Percentiles rank a stretch among this genome's conserved stretches.
phyloP scores from a whole-genome alignment of 2,797 vertebrate species.

The Etheostoma nigrum region DNA sequence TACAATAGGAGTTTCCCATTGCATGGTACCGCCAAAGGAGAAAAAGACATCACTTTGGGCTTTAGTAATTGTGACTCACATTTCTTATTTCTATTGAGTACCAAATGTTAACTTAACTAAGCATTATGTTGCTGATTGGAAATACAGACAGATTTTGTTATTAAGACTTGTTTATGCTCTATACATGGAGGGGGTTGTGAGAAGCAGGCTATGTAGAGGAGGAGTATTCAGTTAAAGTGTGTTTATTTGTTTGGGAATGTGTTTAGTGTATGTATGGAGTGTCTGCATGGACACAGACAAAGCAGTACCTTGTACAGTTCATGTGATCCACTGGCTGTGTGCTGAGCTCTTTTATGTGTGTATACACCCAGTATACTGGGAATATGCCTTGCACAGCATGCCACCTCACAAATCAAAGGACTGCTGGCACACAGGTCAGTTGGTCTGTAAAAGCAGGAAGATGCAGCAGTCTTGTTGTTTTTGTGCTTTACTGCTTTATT shows the following conservation, averaged over 20 bases:
- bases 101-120: no score
- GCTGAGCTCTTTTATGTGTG: conserved; percentile 68
- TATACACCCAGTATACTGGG: conserved; percentile 59
- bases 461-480: conserved; percentile 25
- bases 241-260: conserved; percentile 15
- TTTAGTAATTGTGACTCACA: no score
- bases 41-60: no score
- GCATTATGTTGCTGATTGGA: no score
- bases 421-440: conserved; percentile 47
- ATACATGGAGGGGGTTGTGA: conserved; percentile 3
- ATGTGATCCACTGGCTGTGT: conserved; percentile 41
- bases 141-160: no score
- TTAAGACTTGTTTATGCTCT: no score
- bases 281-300: conserved; percentile 56
- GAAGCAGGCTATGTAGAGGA: conserved; percentile 12
- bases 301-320: conserved; percentile 65
- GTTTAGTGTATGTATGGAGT: conserved; percentile 31
- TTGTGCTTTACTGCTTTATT: conserved; percentile 6
- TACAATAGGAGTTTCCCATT: no score
- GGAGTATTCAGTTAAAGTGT: conserved; percentile 10
- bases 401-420: conserved; percentile 70
- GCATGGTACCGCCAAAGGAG: no score
- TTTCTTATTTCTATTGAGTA: no score
- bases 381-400: conserved; percentile 63
- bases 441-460: conserved; percentile 43